Conservation (phyloP, 2,888 invertebrate species). For the Melikaiella ostensackeni region DNA sequence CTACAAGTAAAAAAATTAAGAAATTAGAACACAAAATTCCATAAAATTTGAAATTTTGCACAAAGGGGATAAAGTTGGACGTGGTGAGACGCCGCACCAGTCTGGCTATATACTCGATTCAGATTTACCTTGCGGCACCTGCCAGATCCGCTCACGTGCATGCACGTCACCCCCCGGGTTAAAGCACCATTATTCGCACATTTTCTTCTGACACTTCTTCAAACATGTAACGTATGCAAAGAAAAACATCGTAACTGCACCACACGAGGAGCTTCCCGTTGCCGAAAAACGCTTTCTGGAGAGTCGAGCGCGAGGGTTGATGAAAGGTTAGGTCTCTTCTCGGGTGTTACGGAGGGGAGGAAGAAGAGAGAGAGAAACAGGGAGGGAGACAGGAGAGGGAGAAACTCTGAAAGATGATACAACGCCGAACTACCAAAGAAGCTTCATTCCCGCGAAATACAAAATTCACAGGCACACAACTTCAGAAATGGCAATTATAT, state of each 20-base stretch:
- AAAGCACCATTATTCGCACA: constrained; percentile 52
- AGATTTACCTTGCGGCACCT: constrained; percentile 56
- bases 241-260: constrained; percentile 50
- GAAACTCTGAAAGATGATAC: constrained; percentile 47
- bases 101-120: constrained; percentile 22
- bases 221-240: constrained; percentile 32
- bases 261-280: constrained; percentile 48
- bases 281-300: constrained; percentile 50
- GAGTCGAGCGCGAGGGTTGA: constrained; percentile 50
- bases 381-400: constrained; percentile 49
- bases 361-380: constrained; percentile 27
- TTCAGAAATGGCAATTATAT: background rate
- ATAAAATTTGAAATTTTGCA: background rate
- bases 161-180: constrained; percentile 46
- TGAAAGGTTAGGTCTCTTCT: constrained; percentile 52
- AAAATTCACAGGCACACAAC: constrained; percentile 27
- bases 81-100: background rate
- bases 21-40: background rate
- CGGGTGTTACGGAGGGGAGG: constrained; percentile 40
- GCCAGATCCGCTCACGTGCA: constrained; percentile 56
- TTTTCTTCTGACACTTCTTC: constrained; percentile 35
- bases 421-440: constrained; percentile 41
- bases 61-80: constrained; percentile 23
- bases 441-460: constrained; percentile 53
- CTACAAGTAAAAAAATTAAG: background rate